Conservation (phyloP, 2,797 vertebrate species). For the Phyllotis vaccarum region DNA sequence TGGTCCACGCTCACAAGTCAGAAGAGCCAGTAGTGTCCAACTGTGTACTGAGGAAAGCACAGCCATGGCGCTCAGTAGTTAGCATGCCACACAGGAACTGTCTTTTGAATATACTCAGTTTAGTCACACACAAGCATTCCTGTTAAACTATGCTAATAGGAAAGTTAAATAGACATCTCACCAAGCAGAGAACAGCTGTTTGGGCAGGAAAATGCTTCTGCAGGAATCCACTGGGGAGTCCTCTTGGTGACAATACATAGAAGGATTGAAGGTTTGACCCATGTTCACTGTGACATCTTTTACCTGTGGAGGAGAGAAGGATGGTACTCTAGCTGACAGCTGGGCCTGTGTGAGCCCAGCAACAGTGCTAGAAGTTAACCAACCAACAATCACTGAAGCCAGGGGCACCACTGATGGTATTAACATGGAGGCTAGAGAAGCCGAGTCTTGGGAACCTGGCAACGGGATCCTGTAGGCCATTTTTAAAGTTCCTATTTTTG, state of each 20-base stretch:
- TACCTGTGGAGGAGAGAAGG: not conserved
- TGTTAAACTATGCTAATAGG: not conserved
- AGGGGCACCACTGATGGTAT: not conserved
- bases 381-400: not conserved
- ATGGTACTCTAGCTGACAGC: not conserved
- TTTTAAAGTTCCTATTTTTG: not conserved
- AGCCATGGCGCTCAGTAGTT: not conserved
- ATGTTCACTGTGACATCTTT: not conserved
- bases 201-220: not conserved
- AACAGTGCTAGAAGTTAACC: not conserved
- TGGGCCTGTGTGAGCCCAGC: not conserved
- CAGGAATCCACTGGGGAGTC: not conserved
- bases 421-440: not conserved
- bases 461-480: no score
- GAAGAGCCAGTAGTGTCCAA: not conserved
- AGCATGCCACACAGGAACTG: not conserved
- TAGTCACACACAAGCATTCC: no score
- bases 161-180: not conserved
- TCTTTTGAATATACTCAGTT: not conserved
- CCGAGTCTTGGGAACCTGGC: no score
- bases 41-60: not conserved
- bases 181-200: not conserved
- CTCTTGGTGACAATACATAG: not conserved
- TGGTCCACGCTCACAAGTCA: not conserved
- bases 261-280: not conserved